Evolutionary conservation across 2,888 invertebrate species (phyloP), one percentile per base, ranked within the genome.

Genomic region (Deilephila porcellus): DNA sequence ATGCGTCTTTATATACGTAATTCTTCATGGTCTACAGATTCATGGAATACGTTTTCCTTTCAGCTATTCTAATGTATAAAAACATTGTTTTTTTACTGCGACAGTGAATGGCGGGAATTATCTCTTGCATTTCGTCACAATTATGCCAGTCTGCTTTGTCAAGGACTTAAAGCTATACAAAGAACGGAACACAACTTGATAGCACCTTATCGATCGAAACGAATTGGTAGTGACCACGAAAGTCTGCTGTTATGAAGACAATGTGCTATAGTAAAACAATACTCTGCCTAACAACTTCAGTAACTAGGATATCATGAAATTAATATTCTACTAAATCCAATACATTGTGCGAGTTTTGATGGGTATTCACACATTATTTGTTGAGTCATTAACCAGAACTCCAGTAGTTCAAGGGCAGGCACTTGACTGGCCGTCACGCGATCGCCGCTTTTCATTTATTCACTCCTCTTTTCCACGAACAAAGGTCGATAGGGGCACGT

Each of bases 391-490:
- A 67, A 67, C 67, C 67, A 71, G 53, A 56, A n/a, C 32, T 25
- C 56, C 20, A 53, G 56, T 80, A 80, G 85, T 86, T 86, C 85
- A 87, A 86, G 87, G 86, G 70, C 80, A 81, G 86, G 70, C 76
- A 80, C 77, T 81, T 80, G 80, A 78, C 75, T 75, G 73, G 73
- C 64, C 76, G 83, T 81, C 85, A 86, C 83, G 86, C 83, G 76
- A 82, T 77, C 73, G 19, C 76, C 72, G 76, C 76, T 75, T 82
- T 83, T 81, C 77, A 81, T 78, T 78, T 78, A 76, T 80, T 80
- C 79, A 80, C 75, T 80, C 82, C 80, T 78, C 73, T 74, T 76
- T 85, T 85, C 85, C 78, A 78, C 72, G 84, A 83, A 85, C 64
- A 76, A 78, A 76, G 75, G 73, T 76, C 77, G 72, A 75, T 81